phyloP scores from a whole-genome alignment of 2,797 vertebrate genomes.

The Sandelia bainsii region DNA sequence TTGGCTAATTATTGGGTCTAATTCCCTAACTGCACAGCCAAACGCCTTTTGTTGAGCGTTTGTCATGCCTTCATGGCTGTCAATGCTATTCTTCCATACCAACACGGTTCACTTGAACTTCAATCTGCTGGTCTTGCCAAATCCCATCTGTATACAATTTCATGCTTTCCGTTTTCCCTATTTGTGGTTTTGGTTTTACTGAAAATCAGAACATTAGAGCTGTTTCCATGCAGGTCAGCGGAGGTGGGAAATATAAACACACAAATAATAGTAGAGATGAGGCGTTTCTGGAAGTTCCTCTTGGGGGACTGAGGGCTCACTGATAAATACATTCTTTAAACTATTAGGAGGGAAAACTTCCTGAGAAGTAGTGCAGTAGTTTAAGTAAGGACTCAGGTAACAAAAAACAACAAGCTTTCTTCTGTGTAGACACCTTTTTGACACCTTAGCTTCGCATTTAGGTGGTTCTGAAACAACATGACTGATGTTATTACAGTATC shows the following conservation, averaged over 20 bases:
- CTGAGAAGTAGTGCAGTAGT: constrained; percentile 26
- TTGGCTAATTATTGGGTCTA: constrained; percentile 80
- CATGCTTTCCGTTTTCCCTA: constrained; percentile 40
- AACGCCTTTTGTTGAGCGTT: constrained; percentile 70
- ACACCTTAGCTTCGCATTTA: neutral
- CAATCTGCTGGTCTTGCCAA: constrained; percentile 62
- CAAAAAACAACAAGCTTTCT: constrained; percentile 1
- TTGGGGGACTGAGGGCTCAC: constrained; percentile 57
- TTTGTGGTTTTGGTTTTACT: constrained; percentile 53
- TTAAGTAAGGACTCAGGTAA: constrained; percentile 39
- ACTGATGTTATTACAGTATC: neutral
- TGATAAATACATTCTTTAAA: constrained; percentile 70
- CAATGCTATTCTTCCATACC: constrained; percentile 73
- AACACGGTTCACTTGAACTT: constrained; percentile 65
- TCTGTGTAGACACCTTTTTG: neutral
- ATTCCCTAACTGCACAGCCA: constrained; percentile 71
- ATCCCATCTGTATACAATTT: constrained; percentile 56
- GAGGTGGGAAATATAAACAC: constrained; percentile 73
- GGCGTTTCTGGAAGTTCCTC: constrained; percentile 56
- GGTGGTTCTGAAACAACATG: neutral
- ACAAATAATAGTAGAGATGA: constrained; percentile 27
- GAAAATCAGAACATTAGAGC: constrained; percentile 48
- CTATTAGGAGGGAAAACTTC: constrained; percentile 59
- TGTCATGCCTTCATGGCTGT: constrained; percentile 73
- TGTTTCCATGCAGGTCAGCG: constrained; percentile 74